These are phyloP conservation scores for Keiferia lycopersicella DNA, from an alignment of 2,888 invertebrate genomes.

Conservation along the genomic window DNA sequence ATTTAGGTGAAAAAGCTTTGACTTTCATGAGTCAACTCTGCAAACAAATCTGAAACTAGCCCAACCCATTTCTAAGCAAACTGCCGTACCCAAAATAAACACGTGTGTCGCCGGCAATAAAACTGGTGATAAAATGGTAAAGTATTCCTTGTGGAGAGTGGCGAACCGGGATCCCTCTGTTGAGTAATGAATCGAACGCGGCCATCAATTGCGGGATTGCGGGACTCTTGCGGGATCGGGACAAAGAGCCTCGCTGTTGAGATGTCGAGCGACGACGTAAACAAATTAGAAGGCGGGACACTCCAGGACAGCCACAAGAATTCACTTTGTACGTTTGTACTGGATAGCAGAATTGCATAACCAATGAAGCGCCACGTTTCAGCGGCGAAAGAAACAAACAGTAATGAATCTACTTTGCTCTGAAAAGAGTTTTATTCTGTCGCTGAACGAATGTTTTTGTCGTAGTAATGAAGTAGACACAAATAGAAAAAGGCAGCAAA, in stretches of 20 bases:
- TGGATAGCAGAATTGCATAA: slow-evolving; percentile 16
- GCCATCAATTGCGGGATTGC: slow-evolving; percentile 55
- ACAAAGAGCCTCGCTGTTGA: slow-evolving; percentile 48
- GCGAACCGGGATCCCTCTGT: slow-evolving; percentile 37
- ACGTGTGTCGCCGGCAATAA: slow-evolving; percentile 41
- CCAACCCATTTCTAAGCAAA: slow-evolving; percentile 22
- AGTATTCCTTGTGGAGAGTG: slow-evolving; percentile 46
- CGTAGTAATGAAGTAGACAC: not conserved
- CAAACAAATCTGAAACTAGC: slow-evolving; percentile 20
- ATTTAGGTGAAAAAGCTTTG: slow-evolving; percentile 2
- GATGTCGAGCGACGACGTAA: slow-evolving; percentile 29
- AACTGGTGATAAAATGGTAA: slow-evolving; percentile 53
- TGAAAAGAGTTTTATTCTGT: not conserved
- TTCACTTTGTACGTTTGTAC: not conserved
- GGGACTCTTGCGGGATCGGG: slow-evolving; percentile 34
- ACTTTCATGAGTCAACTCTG: not conserved
- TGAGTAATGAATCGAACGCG: slow-evolving; percentile 57
- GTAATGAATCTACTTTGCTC: not conserved
- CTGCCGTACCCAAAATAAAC: slow-evolving; percentile 34
- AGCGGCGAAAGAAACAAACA: not conserved
- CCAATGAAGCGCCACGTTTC: slow-evolving; percentile 12
- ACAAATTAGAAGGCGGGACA: slow-evolving; percentile 31
- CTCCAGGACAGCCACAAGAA: not conserved
- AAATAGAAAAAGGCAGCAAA: not conserved
- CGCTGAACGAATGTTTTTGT: not conserved